A percentile compares a stretch with the other conserved stretches of the same genome.
phyloP scores from a whole-genome alignment of 35 echinoderm and acorn worm genomes.

The Anneissia japonica region DNA sequence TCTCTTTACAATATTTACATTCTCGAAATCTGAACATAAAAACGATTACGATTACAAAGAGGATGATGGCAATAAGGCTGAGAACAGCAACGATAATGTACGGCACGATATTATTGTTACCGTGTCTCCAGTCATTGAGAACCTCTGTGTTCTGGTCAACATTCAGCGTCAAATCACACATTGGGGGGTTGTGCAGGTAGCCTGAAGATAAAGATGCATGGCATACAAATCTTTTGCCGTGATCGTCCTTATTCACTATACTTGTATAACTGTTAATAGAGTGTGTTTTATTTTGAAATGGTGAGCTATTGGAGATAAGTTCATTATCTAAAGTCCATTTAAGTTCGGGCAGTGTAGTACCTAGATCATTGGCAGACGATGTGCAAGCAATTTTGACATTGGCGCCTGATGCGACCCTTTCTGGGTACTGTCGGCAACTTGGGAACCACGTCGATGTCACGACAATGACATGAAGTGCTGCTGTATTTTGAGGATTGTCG shows the following conservation, averaged over 20 bases:
- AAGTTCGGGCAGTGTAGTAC: not conserved
- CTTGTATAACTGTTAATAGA: not conserved
- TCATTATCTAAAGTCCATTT: not conserved
- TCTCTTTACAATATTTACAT: conserved; percentile 31
- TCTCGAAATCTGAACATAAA: conserved; percentile 32
- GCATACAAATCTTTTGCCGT: not conserved
- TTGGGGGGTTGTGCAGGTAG: not conserved
- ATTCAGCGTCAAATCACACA: not conserved
- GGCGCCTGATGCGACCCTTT: not conserved
- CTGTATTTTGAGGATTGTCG: not conserved
- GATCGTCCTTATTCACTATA: not conserved
- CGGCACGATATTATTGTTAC: conserved; percentile 4
- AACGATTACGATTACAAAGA: conserved; percentile 38
- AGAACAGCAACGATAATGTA: conserved; percentile 45
- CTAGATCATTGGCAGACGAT: not conserved
- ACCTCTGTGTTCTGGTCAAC: not conserved
- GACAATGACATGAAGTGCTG: not conserved
- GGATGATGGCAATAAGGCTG: conserved; percentile 32
- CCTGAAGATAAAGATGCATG: not conserved
- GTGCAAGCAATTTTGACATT: not conserved
- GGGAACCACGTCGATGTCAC: not conserved
- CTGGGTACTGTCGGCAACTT: not conserved
- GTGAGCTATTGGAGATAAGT: not conserved
- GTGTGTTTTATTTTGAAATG: not conserved
- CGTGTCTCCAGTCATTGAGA: no score